These are phyloP conservation scores for Xiphorhynchus elegans DNA, from an alignment of 2,113 vertebrate species.

Conservation along the genomic window DNA sequence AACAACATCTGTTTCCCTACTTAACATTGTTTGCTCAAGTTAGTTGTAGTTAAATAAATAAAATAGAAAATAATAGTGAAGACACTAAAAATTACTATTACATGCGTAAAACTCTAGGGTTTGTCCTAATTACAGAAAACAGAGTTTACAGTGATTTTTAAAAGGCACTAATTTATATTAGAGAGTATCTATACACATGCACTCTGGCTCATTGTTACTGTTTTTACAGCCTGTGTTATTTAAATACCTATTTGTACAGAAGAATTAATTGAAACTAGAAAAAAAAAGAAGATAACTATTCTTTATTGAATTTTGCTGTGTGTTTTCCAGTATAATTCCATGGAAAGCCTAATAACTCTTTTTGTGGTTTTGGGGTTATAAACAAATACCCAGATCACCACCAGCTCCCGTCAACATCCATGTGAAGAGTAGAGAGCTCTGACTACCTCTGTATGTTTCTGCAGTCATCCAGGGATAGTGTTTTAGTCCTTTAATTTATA, in stretches of 20 bases:
- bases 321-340: conserved; percentile 24
- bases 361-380: conserved; percentile 34
- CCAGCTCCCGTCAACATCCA: not conserved
- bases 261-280: not conserved
- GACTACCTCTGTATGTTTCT: not conserved
- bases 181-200: conserved; percentile 70
- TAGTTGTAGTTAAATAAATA: conserved; percentile 80
- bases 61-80: conserved; percentile 80
- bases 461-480: not conserved
- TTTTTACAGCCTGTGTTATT: conserved; percentile 51
- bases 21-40: conserved; percentile 85
- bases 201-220: conserved; percentile 49
- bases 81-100: conserved; percentile 76
- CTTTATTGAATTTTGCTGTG: conserved; percentile 22
- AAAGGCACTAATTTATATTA: conserved; percentile 79
- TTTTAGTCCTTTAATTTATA: not conserved
- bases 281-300: not conserved
- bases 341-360: conserved; percentile 2
- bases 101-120: conserved; percentile 75
- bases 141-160: conserved; percentile 72
- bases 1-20: conserved; percentile 81
- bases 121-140: conserved; percentile 82
- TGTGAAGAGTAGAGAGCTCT: not conserved
- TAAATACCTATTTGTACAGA: conserved; percentile 60
- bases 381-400: conserved; percentile 34